These are phyloP conservation scores for Pseudorectes ferrugineus DNA, from an alignment of 2,113 vertebrate species.

Conservation along the genomic window DNA sequence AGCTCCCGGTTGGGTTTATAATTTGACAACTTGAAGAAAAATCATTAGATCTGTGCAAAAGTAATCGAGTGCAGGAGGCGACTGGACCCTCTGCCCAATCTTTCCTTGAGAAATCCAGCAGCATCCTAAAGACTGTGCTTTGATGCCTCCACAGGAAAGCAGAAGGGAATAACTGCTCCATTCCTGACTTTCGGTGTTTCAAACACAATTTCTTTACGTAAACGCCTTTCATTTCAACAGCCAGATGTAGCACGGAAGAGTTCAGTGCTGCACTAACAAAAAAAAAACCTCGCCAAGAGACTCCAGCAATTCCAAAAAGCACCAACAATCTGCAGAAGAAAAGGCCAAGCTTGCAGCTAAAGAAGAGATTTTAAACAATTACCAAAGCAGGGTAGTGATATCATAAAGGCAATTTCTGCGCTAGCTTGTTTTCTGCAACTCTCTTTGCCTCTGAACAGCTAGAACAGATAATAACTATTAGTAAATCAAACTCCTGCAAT, in stretches of 20 bases:
- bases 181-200: neutral
- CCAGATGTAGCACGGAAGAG: neutral
- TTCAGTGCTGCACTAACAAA: neutral
- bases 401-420: slow-evolving; percentile 90
- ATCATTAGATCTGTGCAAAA: neutral
- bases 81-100: neutral
- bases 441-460: slow-evolving; percentile 86
- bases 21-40: slow-evolving; percentile 6
- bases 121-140: neutral
- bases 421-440: slow-evolving; percentile 84
- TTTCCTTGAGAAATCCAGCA: neutral
- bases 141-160: neutral
- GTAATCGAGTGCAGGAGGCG: neutral
- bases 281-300: neutral
- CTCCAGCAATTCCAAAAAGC: neutral
- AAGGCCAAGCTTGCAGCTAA: slow-evolving; percentile 43
- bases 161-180: neutral
- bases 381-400: slow-evolving; percentile 71
- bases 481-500: slow-evolving; percentile 95
- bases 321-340: neutral
- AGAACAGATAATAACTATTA: slow-evolving; percentile 99
- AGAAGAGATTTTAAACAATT: slow-evolving; percentile 76
- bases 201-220: neutral
- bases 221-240: neutral
- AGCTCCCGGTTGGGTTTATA: neutral